Conservation (phyloP, 2,113 vertebrate species). For the Trichechus manatus region DNA sequence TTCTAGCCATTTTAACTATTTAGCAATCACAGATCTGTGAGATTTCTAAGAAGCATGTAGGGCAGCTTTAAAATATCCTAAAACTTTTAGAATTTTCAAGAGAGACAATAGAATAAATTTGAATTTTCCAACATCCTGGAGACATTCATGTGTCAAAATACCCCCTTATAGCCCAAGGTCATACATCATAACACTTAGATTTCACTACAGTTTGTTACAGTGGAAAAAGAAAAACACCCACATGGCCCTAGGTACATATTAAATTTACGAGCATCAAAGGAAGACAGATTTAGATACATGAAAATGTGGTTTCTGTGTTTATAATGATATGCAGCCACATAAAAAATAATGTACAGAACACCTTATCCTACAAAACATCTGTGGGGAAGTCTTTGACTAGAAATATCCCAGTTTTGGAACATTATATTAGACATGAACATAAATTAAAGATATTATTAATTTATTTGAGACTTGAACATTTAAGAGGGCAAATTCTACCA, state of each 20-base stretch:
- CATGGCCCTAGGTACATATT: background rate
- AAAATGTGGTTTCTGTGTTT: conserved; percentile 64
- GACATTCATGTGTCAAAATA: background rate
- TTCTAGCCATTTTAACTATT: conserved; percentile 51
- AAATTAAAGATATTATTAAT: conserved; percentile 75
- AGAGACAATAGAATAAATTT: conserved; percentile 64
- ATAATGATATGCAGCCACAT: conserved; percentile 57
- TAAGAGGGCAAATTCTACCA: conserved; percentile 55
- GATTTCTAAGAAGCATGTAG: conserved; percentile 40
- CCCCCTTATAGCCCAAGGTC: conserved; percentile 8
- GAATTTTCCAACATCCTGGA: conserved; percentile 45
- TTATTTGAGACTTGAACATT: conserved; percentile 56
- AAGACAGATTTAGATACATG: conserved; percentile 57
- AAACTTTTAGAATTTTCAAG: conserved; percentile 67
- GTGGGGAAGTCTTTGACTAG: background rate
- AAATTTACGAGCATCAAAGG: conserved; percentile 53
- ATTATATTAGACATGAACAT: conserved; percentile 13
- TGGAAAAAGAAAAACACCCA: conserved; percentile 3
- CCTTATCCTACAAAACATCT: conserved; percentile 63
- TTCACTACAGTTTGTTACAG: conserved; percentile 61
- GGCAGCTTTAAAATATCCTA: conserved; percentile 62
- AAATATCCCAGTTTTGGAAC: conserved; percentile 51
- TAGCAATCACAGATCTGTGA: conserved; percentile 17
- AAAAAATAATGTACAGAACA: conserved; percentile 60
- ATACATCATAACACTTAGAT: conserved; percentile 43